These are phyloP conservation scores for Zeugodacus cucurbitae DNA, from an alignment of 1,140 invertebrate species.

Conservation along the genomic window DNA sequence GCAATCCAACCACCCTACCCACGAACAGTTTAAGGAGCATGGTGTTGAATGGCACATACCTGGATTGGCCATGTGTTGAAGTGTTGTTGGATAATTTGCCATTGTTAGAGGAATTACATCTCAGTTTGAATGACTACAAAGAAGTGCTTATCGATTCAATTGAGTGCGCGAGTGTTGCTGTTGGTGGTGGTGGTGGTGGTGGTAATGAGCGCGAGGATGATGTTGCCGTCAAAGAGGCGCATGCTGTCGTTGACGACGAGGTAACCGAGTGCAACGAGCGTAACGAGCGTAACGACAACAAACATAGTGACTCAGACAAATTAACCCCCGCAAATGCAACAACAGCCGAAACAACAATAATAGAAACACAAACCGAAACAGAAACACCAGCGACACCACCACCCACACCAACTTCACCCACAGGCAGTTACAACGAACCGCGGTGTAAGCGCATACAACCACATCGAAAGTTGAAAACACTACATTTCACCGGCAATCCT, in stretches of 20 bases:
- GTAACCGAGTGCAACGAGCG: constrained; percentile 25
- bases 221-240: constrained; percentile 46
- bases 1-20: constrained; percentile 59
- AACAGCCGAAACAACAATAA: background rate
- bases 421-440: constrained; percentile 47
- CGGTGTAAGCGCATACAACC: constrained; percentile 62
- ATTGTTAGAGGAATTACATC: constrained; percentile 87
- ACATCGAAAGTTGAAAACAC: constrained; percentile 76
- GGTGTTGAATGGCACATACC: constrained; percentile 86
- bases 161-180: constrained; percentile 47
- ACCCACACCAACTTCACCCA: constrained; percentile 23
- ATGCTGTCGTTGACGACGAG: constrained; percentile 47
- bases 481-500: constrained; percentile 87
- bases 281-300: constrained; percentile 35
- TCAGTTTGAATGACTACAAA: constrained; percentile 88
- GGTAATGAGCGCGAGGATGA: constrained; percentile 70
- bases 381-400: background rate
- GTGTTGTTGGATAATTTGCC: constrained; percentile 79
- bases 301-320: constrained; percentile 35
- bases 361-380: background rate
- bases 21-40: constrained; percentile 77
- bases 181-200: constrained; percentile 51
- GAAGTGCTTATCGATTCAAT: constrained; percentile 69
- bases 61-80: constrained; percentile 85
- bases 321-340: background rate